These are phyloP conservation scores for Biston betularia DNA, from an alignment of 2,888 invertebrate genomes.

Conservation along the genomic window DNA sequence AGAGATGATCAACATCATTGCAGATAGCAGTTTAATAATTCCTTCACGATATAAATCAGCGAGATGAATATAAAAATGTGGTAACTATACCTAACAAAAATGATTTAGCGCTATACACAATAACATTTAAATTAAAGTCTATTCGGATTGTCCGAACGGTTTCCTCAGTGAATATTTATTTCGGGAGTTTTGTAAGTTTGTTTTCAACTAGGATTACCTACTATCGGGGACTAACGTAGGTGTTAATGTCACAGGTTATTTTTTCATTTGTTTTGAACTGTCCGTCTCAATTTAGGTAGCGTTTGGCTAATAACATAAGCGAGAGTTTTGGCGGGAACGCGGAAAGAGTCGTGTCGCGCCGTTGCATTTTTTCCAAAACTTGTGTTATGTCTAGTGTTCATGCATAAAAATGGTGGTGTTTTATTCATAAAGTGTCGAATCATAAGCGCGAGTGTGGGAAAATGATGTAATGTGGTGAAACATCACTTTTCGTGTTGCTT, in stretches of 20 bases:
- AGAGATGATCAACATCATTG: slow-evolving; percentile 25
- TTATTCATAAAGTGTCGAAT: too few relatives aligned
- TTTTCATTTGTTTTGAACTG: slow-evolving; percentile 11
- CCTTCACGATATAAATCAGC: slow-evolving; percentile 38
- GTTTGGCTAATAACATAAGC: too few relatives aligned
- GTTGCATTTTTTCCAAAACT: too few relatives aligned
- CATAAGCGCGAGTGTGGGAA: too few relatives aligned
- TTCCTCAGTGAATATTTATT: slow-evolving; percentile 33
- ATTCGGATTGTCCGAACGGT: not conserved
- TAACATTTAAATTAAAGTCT: slow-evolving; percentile 23
- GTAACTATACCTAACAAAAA: slow-evolving; percentile 25
- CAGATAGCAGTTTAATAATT: slow-evolving; percentile 41
- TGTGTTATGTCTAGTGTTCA: too few relatives aligned
- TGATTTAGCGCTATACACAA: slow-evolving; percentile 43
- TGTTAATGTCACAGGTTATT: slow-evolving; percentile 25
- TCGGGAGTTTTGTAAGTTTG: slow-evolving; percentile 20
- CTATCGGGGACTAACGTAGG: slow-evolving; percentile 20
- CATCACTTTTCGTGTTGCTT: too few relatives aligned
- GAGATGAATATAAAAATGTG: slow-evolving; percentile 37
- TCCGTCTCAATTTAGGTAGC: not conserved
- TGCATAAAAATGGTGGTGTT: too few relatives aligned
- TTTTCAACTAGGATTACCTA: slow-evolving; percentile 18
- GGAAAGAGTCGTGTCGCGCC: too few relatives aligned
- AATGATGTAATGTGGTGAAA: too few relatives aligned
- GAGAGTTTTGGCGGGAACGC: too few relatives aligned